Base-by-base conservation (phyloP, 2,797 vertebrate genomes). In the Peromyscus attwateri region DNA sequence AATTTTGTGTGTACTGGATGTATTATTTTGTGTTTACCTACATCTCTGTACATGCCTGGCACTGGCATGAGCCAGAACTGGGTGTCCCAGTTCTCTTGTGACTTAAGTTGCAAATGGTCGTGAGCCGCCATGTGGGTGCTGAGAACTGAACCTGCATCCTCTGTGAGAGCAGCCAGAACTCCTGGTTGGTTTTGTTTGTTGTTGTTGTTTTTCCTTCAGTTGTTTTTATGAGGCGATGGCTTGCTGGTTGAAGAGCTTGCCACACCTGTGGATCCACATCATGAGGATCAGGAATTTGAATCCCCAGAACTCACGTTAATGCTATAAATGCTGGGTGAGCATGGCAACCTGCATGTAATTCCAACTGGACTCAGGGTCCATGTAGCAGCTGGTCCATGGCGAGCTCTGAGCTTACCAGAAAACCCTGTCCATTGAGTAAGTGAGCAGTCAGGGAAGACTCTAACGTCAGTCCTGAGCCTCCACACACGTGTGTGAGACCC, bases 401-500 rank as follows among this genome's bases (percentile, higher is more conserved):
- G 8, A 71, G 85, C 49, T 29, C 49, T 10, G n/a, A 7, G 49
- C 16, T 71, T 46, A 70, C 16, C 66, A 19, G 82, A 52, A 27
- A 25, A 55, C 2, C 64, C 46, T 49, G 12, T 71, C 34, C 85
- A 71, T 34, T 17, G 46, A 17, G 23, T 55, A 17, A 11, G 23
- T n/a, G 46, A 55, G 34, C 19, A 3, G 23, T 11, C 2, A 13
- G 14, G 66, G 34, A 55, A 37, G 62, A 34, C 29, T 66, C 27
- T 16, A 19, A 1, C 17, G 11, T 6, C 4, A 43, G 40, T 21
- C 27, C 43, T 19, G 16, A 5, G 3, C 62, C 29, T 68, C 29
- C 17, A 17, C 7, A 2, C 0, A 0, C 3, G 2, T 23, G 0
- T 25, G 21, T 1, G 5, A 4, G 60, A 70, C 34, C n/a, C 31